These are phyloP conservation scores for Portunus trituberculatus DNA, from an alignment of 1,140 invertebrate species.

Conservation along the genomic window DNA sequence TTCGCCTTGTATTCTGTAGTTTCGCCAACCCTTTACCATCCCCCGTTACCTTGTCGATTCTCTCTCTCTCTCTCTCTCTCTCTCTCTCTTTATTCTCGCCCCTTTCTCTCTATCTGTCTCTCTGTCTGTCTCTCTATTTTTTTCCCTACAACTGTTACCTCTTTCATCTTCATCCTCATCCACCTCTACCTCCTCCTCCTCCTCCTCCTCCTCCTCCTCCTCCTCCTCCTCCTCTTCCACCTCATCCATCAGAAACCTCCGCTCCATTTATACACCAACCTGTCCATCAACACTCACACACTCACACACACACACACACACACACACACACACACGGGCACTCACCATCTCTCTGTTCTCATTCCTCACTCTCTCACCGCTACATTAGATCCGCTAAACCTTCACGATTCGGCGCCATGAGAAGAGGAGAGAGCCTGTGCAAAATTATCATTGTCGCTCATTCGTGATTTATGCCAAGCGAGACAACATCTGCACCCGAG, in stretches of 20 bases:
- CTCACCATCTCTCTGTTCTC: background rate
- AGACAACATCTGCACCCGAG: no score
- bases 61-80: slow-evolving; percentile 4
- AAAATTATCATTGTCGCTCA: no score
- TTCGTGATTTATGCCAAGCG: no score
- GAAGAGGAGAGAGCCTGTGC: no score
- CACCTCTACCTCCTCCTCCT: background rate
- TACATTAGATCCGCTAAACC: no score
- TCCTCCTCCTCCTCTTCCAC: background rate
- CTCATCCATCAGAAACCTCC: background rate
- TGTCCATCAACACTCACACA: background rate
- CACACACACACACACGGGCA: background rate
- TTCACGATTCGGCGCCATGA: no score
- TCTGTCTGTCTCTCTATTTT: background rate
- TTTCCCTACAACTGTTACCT: background rate
- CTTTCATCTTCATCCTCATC: background rate
- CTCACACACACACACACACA: background rate
- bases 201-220: background rate
- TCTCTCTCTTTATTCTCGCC: background rate
- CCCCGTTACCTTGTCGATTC: background rate
- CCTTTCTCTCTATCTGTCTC: background rate
- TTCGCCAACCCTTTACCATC: background rate
- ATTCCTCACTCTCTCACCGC: no score
- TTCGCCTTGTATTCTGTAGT: background rate
- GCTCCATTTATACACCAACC: no score